Percentiles rank a stretch among this genome's conserved stretches.
These are phyloP conservation scores for Pheosia tremula DNA, from an alignment of 2,888 invertebrate genomes.

Conservation along the genomic window DNA sequence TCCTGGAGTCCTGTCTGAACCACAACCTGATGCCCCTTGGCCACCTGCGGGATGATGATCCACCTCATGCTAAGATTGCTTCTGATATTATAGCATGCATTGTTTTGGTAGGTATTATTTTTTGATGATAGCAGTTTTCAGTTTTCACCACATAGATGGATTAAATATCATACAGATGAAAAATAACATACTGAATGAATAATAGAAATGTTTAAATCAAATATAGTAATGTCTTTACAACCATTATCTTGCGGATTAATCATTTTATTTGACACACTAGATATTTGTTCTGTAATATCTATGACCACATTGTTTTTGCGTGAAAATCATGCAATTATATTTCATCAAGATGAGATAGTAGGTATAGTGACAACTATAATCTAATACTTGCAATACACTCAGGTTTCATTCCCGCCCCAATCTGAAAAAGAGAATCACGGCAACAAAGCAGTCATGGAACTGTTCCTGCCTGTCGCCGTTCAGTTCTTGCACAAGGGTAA, in stretches of 20 bases:
- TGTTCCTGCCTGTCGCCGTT: constrained; percentile 95
- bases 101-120: constrained; percentile 88
- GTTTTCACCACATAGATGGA: background rate
- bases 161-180: no score
- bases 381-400: constrained; percentile 5
- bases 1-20: constrained; percentile 94
- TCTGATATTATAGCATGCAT: constrained; percentile 97
- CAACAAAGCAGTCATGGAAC: constrained; percentile 89
- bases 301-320: no score
- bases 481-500: constrained; percentile 96
- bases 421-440: constrained; percentile 83
- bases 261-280: no score
- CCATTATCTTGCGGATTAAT: no score
- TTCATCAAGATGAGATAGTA: no score
- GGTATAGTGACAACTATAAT: background rate
- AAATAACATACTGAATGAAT: no score
- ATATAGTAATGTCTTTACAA: no score
- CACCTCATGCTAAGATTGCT: constrained; percentile 98
- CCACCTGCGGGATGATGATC: constrained; percentile 91
- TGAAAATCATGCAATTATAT: no score
- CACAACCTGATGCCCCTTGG: constrained; percentile 92
- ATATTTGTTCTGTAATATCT: no score
- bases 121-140: background rate
- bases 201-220: no score
- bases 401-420: constrained; percentile 79